phyloP scores from a whole-genome alignment of 1,140 invertebrate genomes.

The Pomacea maculata region DNA sequence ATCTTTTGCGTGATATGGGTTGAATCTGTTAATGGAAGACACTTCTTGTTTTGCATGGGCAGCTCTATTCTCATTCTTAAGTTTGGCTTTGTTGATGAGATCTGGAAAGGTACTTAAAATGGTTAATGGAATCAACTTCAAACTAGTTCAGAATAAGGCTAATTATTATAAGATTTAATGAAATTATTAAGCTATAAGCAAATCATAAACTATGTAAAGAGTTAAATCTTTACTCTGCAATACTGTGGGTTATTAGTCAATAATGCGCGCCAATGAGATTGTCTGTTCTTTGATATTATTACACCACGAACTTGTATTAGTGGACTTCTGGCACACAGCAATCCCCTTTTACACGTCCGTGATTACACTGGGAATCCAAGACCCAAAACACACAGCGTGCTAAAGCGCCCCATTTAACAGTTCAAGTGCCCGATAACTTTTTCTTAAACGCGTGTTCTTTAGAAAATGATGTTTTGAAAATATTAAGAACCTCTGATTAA shows the following conservation, averaged over 20 bases:
- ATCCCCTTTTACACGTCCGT: too few species aligned
- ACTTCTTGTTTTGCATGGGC: not conserved
- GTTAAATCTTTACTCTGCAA: not conserved
- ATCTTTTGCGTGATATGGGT: not conserved
- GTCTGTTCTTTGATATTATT: too few species aligned
- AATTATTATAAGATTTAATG: not conserved
- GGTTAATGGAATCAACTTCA: not conserved
- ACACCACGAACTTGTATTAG: too few species aligned
- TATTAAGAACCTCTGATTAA: too few species aligned
- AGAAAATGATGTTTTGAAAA: too few species aligned
- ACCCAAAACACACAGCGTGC: too few species aligned
- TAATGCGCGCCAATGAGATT: not conserved
- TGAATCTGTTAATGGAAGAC: not conserved
- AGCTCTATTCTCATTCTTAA: not conserved
- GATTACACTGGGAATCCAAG: too few species aligned
- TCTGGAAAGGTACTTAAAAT: not conserved
- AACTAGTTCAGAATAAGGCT: not conserved
- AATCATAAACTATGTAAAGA: too few species aligned
- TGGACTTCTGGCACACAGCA: too few species aligned
- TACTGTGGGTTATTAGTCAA: not conserved
- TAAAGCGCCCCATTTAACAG: too few species aligned
- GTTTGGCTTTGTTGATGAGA: constrained; percentile 4
- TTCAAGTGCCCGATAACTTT: too few species aligned
- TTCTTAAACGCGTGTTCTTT: too few species aligned
- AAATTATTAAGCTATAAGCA: not conserved